Evolutionary conservation across 2,888 invertebrate species (phyloP).

Genomic region (Rhingia campestris): DNA sequence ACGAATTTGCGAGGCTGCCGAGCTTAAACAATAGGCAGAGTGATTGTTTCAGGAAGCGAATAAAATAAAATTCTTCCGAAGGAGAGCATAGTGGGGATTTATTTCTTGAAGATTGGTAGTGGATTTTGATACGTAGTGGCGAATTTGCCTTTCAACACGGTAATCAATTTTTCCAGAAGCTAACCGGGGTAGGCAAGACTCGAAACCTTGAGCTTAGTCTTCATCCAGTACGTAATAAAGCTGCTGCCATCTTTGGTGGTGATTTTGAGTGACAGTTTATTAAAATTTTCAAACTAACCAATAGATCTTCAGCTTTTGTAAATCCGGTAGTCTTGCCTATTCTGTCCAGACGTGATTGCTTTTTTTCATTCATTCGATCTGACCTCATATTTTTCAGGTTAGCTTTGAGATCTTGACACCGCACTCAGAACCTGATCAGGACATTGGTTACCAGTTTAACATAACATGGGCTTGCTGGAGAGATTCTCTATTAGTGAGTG

Average conservation of each 20-base stretch:
- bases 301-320: constrained; percentile 16
- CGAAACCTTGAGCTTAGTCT: constrained; percentile 22
- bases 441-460: background rate
- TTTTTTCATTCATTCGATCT: background rate
- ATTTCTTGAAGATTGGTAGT: background rate
- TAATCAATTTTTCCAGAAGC: constrained; percentile 21
- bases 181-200: constrained; percentile 25
- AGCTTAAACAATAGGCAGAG: constrained; percentile 37
- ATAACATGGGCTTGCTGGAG: background rate
- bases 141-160: constrained; percentile 9
- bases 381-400: too few species aligned
- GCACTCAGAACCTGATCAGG: too few species aligned
- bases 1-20: constrained; percentile 55
- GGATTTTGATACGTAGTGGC: constrained; percentile 9
- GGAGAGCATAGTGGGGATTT: background rate
- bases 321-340: background rate
- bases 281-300: constrained; percentile 30
- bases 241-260: background rate
- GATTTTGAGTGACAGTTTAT: background rate
- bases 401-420: too few species aligned
- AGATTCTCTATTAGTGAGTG: background rate
- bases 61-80: background rate
- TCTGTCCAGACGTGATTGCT: constrained; percentile 1
- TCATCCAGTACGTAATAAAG: background rate
- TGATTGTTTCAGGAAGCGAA: constrained; percentile 32